Evolutionary conservation across 2,113 vertebrate genomes (phyloP), one percentile per base, ranked within the genome.

Genomic region (Pomatostomus ruficeps): DNA sequence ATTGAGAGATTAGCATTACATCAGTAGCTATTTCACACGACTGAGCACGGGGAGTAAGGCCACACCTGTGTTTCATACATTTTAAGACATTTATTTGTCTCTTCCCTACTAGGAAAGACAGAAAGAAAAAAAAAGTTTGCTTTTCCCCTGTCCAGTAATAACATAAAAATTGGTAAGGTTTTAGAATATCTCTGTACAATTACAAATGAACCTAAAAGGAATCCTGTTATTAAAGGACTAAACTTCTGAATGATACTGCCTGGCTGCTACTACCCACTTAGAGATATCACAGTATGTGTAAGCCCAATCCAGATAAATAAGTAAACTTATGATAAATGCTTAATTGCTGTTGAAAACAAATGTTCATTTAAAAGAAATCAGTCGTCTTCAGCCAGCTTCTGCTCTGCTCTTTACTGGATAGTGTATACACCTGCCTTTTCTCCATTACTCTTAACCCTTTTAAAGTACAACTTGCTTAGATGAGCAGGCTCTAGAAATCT

Each of bases 361-460:
- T 0, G 2, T 3, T 43, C 2, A 26, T 45, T 11, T 4, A 40
- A 91, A 85, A 71, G n/a, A 67, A 74, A 65, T 23, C 5, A 2
- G 4, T 40, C 52, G 75, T 8, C 28, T 68, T 58, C 36, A 59
- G 8, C 11, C 10, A 75, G 14, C 12, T 2, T 36, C 38, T 88
- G 10, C 12, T 73, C 3, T 45, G 10, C 6, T 77, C 14, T 48
- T 68, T 86, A n/a, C 5, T 70, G 40, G 9, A n/a, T 18, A 31
- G 12, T 15, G 14, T 49, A 26, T 25, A 36, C 6, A 24, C 3
- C 8, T 72, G 15, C 8, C 57, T 55, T 29, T 72, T 91, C 46
- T 70, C 25, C 14, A 10, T 43, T 65, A 19, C 5, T 11, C 12
- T 63, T 51, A 66, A 54, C 2, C 7, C 8, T 88, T 46, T 35